Base-by-base conservation (phyloP, 2,888 invertebrate genomes). In the Caenorhabditis sinica region DNA sequence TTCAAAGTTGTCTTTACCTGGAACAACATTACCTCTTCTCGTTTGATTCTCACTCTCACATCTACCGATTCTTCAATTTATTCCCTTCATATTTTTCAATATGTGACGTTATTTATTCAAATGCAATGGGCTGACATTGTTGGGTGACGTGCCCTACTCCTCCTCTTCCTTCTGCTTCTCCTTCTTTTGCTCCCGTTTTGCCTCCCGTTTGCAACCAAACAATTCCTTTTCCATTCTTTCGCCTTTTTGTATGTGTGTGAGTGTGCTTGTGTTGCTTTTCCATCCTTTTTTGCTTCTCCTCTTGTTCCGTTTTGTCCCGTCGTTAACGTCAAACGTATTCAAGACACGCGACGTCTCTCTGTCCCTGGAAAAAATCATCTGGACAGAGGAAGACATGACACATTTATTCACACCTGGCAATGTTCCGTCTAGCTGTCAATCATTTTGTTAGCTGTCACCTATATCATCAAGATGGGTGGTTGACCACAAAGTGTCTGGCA, bases 51-150 rank as follows among this genome's bases (percentile, higher is more conserved):
- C n/a, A n/a, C n/a, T n/a, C n/a, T n/a, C n/a, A n/a, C n/a, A n/a
- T n/a, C 4, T 40, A 45, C 25, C 20, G 8, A 28, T 65, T 11
- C 58, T 45, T 40, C 25, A 20, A 30, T 56, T 45, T 20, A 30
- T 28, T 60, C 33, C 8, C 23, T 60, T 28, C 61, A 13, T 45
- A 33, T 53, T 23, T 36, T 77, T 77, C 66, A 49, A 61, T 79
- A 28, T 68, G 69, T 63, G 63, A 65, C 71, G 61, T 79, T 71
- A 53, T 71, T 69, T 79, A 69, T 71, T 79, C 71, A 71, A 71
- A 79, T 69, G 36, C 68, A 25, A 61, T 58, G 56, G 40, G 49
- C 33, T 56, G 69, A 49, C 63, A 30, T 58, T 33, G 43, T 63
- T 40, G 40, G 40, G 56, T 69, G 79, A 71, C 79, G 71, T 79